These are phyloP conservation scores for Apolygus lucorum DNA, from an alignment of 1,140 invertebrate species.

Conservation along the genomic window DNA sequence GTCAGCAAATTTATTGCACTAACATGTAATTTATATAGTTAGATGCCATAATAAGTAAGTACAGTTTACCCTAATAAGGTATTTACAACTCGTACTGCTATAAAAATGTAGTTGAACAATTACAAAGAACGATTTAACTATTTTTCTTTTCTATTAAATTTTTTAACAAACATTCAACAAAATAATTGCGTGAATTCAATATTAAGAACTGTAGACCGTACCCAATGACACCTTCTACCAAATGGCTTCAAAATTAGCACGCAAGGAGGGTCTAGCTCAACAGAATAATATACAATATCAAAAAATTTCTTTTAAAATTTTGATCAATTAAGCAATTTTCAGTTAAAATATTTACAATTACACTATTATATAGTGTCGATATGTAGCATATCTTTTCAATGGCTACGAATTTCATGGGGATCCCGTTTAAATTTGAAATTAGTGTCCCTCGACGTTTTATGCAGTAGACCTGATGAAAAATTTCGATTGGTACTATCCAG, in stretches of 20 bases:
- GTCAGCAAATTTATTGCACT: constrained; percentile 13
- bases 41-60: constrained; percentile 5
- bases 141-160: background rate
- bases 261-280: background rate
- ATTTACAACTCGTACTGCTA: constrained; percentile 17
- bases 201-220: background rate
- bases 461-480: too few species aligned
- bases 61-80: constrained; percentile 11
- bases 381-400: background rate
- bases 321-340: background rate
- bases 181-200: background rate
- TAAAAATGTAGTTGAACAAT: constrained; percentile 17
- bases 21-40: constrained; percentile 1
- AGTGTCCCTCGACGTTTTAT: too few species aligned
- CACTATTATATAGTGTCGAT: background rate
- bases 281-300: constrained; percentile 1
- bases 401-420: too few species aligned
- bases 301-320: constrained; percentile 3
- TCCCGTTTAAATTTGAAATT: too few species aligned
- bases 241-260: background rate
- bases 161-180: background rate
- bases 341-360: background rate
- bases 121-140: background rate
- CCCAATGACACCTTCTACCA: background rate
- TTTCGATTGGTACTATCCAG: too few species aligned